These are phyloP conservation scores for Euborellia annulipes DNA, from an alignment of 1,140 invertebrate species.

Conservation along the genomic window DNA sequence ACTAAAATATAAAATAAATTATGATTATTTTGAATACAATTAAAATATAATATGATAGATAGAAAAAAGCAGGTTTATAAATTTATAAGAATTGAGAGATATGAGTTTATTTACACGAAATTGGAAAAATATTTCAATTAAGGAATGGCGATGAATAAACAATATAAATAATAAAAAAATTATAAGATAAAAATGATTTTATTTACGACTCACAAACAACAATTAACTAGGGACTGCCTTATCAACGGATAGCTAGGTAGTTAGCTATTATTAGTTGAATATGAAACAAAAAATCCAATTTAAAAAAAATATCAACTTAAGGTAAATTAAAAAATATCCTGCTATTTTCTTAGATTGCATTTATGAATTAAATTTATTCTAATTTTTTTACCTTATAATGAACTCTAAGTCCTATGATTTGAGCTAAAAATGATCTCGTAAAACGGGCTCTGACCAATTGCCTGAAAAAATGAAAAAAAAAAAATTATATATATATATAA, in stretches of 20 bases:
- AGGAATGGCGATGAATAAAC: not conserved
- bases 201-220: not conserved
- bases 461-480: slow-evolving; percentile 23
- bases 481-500: no score
- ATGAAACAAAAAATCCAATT: no score
- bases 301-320: no score
- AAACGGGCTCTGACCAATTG: slow-evolving; percentile 81
- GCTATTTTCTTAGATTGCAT: no score
- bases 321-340: no score
- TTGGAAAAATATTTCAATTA: no score
- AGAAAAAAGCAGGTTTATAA: not conserved
- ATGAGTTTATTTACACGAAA: no score
- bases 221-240: no score
- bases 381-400: slow-evolving; percentile 60
- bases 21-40: not conserved
- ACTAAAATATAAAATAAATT: slow-evolving; percentile 34
- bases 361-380: not conserved
- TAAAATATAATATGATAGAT: slow-evolving; percentile 3
- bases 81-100: no score
- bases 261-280: no score
- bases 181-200: not conserved
- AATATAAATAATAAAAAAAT: not conserved
- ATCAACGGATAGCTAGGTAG: no score
- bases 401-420: slow-evolving; percentile 80
- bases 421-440: slow-evolving; percentile 83